A percentile compares a stretch with the other conserved stretches of the same genome.
phyloP scores from a whole-genome alignment of 2,113 vertebrate species.

The Gorilla gorilla region DNA sequence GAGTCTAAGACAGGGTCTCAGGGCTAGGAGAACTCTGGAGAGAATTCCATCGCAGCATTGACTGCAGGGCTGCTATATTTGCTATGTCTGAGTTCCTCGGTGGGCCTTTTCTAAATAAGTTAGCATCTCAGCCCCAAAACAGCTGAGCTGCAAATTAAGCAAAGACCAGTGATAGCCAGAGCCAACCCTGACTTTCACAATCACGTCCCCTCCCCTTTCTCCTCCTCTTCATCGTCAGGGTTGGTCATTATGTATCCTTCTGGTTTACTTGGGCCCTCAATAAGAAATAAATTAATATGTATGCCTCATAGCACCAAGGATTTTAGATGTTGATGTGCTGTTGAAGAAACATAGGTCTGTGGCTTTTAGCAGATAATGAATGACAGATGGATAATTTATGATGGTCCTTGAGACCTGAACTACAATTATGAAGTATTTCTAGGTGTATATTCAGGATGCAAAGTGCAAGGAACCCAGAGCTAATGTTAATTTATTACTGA shows the following conservation, averaged over 20 bases:
- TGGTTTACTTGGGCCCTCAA: neutral
- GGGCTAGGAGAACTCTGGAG: neutral
- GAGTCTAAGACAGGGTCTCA: neutral
- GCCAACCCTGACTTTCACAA: neutral
- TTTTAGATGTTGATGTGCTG: neutral
- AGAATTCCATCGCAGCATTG: neutral
- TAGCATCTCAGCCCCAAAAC: neutral
- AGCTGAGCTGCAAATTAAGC: neutral
- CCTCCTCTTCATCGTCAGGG: neutral
- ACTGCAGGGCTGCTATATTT: neutral
- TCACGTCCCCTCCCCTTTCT: neutral
- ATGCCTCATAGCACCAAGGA: neutral
- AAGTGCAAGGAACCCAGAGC: conserved; percentile 73
- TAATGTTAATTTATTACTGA: conserved; percentile 78
- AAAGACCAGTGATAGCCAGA: neutral
- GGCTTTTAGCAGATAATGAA: conserved; percentile 61
- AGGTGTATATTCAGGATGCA: conserved; percentile 67
- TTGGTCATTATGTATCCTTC: neutral
- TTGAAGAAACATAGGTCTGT: conserved; percentile 12
- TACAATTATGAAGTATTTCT: conserved; percentile 78
- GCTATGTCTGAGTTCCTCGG: neutral
- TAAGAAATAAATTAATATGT: neutral
- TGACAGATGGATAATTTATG: conserved; percentile 72
- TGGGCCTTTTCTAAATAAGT: neutral
- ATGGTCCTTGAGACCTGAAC: conserved; percentile 50